phyloP scores from a whole-genome alignment of 2,888 invertebrate species.

The Cantharis rustica region DNA sequence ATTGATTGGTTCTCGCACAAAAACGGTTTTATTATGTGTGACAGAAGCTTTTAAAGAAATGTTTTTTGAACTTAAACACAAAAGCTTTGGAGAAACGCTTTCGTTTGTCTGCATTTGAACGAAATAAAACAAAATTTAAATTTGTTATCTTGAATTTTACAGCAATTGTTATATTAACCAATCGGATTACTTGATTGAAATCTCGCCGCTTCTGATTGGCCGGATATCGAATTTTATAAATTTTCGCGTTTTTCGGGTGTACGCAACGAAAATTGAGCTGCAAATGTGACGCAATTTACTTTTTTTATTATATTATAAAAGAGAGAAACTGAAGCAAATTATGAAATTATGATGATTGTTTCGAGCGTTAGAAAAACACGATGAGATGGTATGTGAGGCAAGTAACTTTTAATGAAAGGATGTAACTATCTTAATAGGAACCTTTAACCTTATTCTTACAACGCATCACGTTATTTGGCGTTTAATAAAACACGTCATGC shows the following conservation, averaged over 20 bases:
- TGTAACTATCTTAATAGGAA: slow-evolving; percentile 16
- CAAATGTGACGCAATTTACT: not conserved
- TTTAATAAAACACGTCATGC: slow-evolving; percentile 6
- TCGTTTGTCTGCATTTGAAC: not conserved
- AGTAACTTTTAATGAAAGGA: slow-evolving; percentile 10
- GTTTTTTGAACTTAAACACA: not conserved
- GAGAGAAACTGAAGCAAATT: not conserved
- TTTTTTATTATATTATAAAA: not conserved
- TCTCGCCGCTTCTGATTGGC: not conserved
- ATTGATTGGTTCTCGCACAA: not conserved
- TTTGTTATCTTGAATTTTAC: not conserved
- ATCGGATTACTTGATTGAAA: not conserved
- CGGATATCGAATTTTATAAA: not conserved
- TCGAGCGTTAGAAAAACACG: not conserved
- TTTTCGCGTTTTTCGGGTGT: not conserved
- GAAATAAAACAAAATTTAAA: not conserved
- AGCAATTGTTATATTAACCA: not conserved
- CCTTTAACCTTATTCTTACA: slow-evolving; percentile 13
- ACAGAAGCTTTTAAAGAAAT: not conserved
- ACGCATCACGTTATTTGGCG: slow-evolving; percentile 5
- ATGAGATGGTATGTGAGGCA: slow-evolving; percentile 2
- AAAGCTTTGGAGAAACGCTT: not conserved
- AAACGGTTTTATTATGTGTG: not conserved
- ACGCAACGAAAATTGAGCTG: not conserved
- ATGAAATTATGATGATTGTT: not conserved